Conservation (phyloP, 2,888 invertebrate genomes). For the Carterocephalus palaemon region DNA sequence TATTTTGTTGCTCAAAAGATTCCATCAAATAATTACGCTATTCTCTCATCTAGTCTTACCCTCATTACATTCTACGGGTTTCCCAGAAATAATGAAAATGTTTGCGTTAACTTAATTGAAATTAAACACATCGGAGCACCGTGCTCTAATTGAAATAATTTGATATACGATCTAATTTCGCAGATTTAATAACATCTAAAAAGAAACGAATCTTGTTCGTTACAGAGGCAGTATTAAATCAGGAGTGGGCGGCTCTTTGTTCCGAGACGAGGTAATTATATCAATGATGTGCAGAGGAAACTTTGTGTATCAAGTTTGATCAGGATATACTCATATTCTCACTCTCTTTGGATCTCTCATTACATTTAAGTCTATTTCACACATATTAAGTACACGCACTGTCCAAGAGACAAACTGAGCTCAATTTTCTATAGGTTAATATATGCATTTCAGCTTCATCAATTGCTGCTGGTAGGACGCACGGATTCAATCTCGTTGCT, state of each 20-base stretch:
- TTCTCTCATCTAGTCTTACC: slow-evolving; percentile 1
- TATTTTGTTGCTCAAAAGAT: not conserved
- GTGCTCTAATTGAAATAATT: slow-evolving; percentile 60
- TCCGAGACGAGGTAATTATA: slow-evolving; percentile 9
- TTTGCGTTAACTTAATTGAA: slow-evolving; percentile 30
- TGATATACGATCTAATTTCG: slow-evolving; percentile 30
- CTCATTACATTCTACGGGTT: slow-evolving; percentile 14
- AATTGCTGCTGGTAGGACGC: no score
- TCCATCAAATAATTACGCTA: not conserved
- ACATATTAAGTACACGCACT: no score
- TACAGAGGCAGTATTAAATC: slow-evolving; percentile 9
- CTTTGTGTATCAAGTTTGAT: no score
- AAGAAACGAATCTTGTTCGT: slow-evolving; percentile 16
- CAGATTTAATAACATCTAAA: slow-evolving; percentile 23
- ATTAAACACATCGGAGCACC: slow-evolving; percentile 31
- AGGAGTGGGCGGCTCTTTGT: not conserved
- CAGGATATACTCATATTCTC: no score
- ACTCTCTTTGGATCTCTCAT: no score
- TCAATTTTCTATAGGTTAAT: no score
- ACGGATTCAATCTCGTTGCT: no score
- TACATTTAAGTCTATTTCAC: no score
- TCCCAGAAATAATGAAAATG: slow-evolving; percentile 25
- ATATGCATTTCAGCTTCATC: no score
- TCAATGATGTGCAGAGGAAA: slow-evolving; percentile 1
- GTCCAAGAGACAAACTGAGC: no score